These are phyloP conservation scores for Sebastes hubbsi DNA, from an alignment of 2,797 vertebrate species.

Conservation along the genomic window DNA sequence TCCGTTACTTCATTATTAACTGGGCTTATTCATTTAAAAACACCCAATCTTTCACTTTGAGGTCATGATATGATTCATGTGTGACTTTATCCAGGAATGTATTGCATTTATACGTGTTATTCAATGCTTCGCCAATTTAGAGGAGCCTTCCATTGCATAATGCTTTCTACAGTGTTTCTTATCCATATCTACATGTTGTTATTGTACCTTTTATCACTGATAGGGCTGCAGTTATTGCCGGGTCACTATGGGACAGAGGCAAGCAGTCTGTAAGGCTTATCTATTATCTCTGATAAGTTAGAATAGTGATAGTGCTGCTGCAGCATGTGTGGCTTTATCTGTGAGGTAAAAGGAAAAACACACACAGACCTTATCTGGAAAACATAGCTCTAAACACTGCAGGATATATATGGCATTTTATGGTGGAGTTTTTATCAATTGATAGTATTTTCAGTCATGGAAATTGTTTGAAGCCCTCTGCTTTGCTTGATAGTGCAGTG, in stretches of 20 bases:
- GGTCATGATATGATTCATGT: background rate
- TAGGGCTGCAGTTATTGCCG: conserved; percentile 3
- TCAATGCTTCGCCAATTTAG: background rate
- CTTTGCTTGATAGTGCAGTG: background rate
- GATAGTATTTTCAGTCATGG: background rate
- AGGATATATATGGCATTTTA: background rate
- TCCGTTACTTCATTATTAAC: background rate
- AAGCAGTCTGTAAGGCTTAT: background rate
- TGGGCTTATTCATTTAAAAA: background rate
- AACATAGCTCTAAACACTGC: background rate
- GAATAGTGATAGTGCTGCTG: conserved; percentile 1
- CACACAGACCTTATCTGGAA: conserved; percentile 9
- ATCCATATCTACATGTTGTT: conserved; percentile 18
- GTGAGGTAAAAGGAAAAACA: conserved; percentile 20
- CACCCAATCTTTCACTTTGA: too few relatives aligned
- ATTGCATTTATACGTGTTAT: background rate
- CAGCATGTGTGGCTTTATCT: conserved; percentile 9
- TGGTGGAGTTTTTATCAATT: background rate
- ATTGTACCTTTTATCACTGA: conserved; percentile 22
- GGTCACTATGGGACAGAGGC: background rate
- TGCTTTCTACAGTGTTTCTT: background rate
- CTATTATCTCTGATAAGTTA: conserved; percentile 12
- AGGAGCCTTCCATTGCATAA: background rate
- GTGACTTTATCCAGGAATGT: background rate
- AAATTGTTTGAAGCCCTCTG: background rate